Evolutionary conservation across 53 echinoderm and acorn worm species (phyloP).

Genomic region (Holothuria leucospilota): DNA sequence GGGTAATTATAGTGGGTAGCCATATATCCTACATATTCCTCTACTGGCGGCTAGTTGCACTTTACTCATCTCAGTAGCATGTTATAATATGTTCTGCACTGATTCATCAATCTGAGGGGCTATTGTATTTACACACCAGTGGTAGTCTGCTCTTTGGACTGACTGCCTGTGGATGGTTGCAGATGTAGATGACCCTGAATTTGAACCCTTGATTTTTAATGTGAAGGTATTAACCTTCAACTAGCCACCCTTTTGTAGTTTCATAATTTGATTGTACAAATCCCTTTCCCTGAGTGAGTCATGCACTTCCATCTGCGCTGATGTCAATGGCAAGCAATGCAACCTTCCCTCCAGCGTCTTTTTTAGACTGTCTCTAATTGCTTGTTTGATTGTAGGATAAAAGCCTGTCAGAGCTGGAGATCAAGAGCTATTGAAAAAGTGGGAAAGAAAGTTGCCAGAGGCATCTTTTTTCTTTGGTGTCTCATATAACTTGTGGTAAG

Average conservation of each 20-base stretch:
- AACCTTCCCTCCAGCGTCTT: conserved; percentile 18
- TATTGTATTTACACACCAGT: no score
- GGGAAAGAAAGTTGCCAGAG: conserved; percentile 6
- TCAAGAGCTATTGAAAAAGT: conserved; percentile 8
- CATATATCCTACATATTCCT: no score
- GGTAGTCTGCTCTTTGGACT: no score
- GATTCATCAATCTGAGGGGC: no score
- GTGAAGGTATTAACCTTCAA: no score
- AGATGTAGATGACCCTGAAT: no score
- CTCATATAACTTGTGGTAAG: conserved; percentile 1
- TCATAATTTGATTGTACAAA: conserved; percentile 20
- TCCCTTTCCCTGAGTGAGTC: conserved; percentile 7
- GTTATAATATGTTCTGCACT: no score
- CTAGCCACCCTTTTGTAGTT: neutral
- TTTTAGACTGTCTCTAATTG: conserved; percentile 32
- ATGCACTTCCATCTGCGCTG: neutral
- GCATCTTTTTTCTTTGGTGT: neutral
- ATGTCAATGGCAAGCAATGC: conserved; percentile 16
- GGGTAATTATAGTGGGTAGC: no score
- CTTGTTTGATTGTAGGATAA: conserved; percentile 40
- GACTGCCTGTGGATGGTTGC: no score
- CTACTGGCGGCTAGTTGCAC: no score
- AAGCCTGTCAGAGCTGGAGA: conserved; percentile 8
- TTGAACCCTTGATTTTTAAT: no score
- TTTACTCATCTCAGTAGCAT: no score